These are phyloP conservation scores for Mohoua ochrocephala DNA, from an alignment of 2,113 vertebrate species.

Conservation along the genomic window DNA sequence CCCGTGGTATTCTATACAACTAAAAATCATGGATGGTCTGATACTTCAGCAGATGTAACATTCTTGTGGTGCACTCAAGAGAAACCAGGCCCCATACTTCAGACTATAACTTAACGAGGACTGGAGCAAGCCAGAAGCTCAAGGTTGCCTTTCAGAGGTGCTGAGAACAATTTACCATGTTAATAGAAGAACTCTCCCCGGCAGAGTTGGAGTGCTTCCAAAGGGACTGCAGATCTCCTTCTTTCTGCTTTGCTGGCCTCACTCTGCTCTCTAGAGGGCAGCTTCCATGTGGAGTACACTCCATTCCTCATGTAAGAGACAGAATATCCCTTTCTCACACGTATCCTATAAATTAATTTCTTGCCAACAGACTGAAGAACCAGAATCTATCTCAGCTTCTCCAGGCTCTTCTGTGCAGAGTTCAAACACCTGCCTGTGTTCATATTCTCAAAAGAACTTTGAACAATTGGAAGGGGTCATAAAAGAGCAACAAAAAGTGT, in stretches of 20 bases:
- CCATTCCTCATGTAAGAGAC: not conserved
- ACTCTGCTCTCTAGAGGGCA: not conserved
- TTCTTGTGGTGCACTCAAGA: not conserved
- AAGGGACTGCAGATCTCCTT: not conserved
- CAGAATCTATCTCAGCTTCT: not conserved
- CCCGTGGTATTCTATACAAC: not conserved
- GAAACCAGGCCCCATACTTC: not conserved
- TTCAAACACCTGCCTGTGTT: not conserved
- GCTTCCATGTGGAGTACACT: not conserved
- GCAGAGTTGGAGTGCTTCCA: not conserved
- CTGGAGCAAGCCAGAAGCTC: not conserved
- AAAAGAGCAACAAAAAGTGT: not conserved
- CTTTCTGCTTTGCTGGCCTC: not conserved
- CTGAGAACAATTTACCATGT: not conserved
- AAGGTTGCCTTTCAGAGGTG: not conserved
- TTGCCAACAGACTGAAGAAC: not conserved
- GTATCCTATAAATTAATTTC: not conserved
- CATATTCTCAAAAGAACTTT: not conserved
- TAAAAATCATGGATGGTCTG: not conserved
- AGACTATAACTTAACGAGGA: not conserved
- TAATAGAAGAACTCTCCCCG: not conserved
- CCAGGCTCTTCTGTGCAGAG: not conserved
- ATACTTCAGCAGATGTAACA: not conserved
- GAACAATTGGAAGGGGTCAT: not conserved
- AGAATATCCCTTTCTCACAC: not conserved